Percentiles rank a stretch among this genome's conserved stretches.
phyloP scores from a whole-genome alignment of 2,113 vertebrate genomes.

The Anhinga rufa region DNA sequence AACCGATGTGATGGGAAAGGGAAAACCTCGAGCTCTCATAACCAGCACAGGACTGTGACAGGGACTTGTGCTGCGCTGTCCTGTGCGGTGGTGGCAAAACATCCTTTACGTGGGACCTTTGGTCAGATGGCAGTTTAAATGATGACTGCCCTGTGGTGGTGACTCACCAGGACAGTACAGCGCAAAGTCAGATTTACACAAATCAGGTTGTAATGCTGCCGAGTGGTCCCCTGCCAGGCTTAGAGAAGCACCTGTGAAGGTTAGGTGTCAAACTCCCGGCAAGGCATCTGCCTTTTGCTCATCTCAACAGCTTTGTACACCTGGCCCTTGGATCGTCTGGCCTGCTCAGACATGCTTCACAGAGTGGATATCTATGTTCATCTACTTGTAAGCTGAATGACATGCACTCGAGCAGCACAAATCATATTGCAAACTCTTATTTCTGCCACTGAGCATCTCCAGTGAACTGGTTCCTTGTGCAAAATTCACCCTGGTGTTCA shows the following conservation, averaged over 20 bases:
- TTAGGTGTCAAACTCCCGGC: not conserved
- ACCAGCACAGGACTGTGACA: not conserved
- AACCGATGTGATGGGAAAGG: not conserved
- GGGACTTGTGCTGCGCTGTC: not conserved
- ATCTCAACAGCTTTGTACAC: not conserved
- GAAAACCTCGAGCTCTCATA: not conserved
- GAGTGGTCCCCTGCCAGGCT: not conserved
- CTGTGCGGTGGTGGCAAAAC: rapidly evolving
- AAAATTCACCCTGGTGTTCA: not conserved
- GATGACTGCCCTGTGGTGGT: not conserved
- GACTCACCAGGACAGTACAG: not conserved
- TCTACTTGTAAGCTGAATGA: not conserved
- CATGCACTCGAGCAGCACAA: rapidly evolving
- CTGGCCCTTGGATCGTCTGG: not conserved
- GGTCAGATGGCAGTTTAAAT: not conserved
- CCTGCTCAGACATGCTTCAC: not conserved
- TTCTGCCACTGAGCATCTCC: not conserved
- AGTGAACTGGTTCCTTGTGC: not conserved
- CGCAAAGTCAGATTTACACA: not conserved
- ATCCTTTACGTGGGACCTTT: not conserved
- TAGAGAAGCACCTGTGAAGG: not conserved
- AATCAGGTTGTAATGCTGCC: not conserved
- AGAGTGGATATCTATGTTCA: rapidly evolving
- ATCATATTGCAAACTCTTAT: not conserved
- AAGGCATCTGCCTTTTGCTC: not conserved